Base-by-base conservation (phyloP, 2,888 invertebrate genomes). In the Sericinus montela region DNA sequence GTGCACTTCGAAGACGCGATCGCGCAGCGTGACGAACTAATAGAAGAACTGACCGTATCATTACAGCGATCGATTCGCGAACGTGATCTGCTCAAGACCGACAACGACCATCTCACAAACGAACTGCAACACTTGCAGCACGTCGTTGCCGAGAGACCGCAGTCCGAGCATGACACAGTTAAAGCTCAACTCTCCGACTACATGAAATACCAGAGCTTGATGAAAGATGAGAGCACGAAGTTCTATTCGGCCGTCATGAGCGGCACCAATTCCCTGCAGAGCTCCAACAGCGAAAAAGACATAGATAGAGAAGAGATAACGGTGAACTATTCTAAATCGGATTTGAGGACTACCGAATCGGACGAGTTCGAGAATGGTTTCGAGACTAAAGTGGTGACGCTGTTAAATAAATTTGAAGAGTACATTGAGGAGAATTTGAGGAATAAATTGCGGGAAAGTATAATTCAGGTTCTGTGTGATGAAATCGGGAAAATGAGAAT, bases 1-100 rank as follows among this genome's bases (percentile, higher is more conserved):
- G 90, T 92, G 73, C 94, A 95, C 76, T 94, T 93, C 74, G 93
- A 94, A 74, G 90, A 89, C 62, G 93, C 93, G 60, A 83, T 95
- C 51, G 83, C 88, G 9, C 91, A 92, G 59, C 92, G 94, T 63
- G 94, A 95, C 68, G 90, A 91, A 61, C 75, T 93, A 65, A 95
- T 95, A 59, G 91, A 92, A 64, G 92, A 94, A 76, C 87, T 95
- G 51, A 93, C 92, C 55, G 87, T 92, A 63, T 92, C 94, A 25
- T 87, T 95, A 62, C 91, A 94, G 75, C 91, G 92, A 66, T 92
- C 93, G 0, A 77, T 92, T 29, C 78, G 80, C 16, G 90, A 92
- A 44, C 88, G 92, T 51, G 92, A 93, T 61, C 85, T 91, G 52
- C 78, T 94, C 36, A 90, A 91, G 63, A 64, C 72, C 35, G 92